Evolutionary conservation across 2,888 invertebrate genomes (phyloP), one percentile per base, ranked within the genome.

Genomic region (Petrophora chlorosata): DNA sequence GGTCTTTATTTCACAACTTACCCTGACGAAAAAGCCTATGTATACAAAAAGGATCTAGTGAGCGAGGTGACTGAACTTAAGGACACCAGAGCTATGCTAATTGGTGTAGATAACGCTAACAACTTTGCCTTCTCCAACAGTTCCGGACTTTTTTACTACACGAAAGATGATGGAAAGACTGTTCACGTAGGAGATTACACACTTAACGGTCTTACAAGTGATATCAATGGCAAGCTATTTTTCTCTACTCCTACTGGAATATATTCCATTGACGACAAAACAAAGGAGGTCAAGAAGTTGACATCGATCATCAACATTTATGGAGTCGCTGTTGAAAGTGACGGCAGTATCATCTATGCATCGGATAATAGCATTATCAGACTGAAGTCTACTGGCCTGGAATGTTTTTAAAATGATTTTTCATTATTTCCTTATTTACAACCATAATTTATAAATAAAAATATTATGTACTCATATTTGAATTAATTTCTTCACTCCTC

Each of bases 1-100:
- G 65, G 69, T n/a, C 49, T 87, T 0, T 87, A 82, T 56, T 85
- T 76, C 47, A 76, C 82, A 1, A 73, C 68, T 0, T 83, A 76
- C 28, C 74, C 77, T 0, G 49, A 67, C 0, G 76, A 79, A 49
- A 52, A 49, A 40, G 70, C 63, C 0, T 76, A 59, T 29, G 19
- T 62, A 2, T 72, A 63, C 38, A 70, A 67, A 45, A 40, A 71
- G 3, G 53, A 59, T 2, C 17, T 34, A 12, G 29, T 66, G 0
- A 33, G 33, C 1, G 49, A 52, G 32, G 54, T 79, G 1, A 45
- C 63, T 1, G 70, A 66, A 42, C 39, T 77, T 2, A 35, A 52
- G n/a, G 33, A 67, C 2, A 51, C 58, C 0, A 75, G 35, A 47
- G 64, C 56, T 0, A 56, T 70, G 59, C 14, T 73, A 3, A 5